Evolutionary conservation across 2,113 vertebrate genomes (phyloP).

Genomic region (Amblyornis subalaris): DNA sequence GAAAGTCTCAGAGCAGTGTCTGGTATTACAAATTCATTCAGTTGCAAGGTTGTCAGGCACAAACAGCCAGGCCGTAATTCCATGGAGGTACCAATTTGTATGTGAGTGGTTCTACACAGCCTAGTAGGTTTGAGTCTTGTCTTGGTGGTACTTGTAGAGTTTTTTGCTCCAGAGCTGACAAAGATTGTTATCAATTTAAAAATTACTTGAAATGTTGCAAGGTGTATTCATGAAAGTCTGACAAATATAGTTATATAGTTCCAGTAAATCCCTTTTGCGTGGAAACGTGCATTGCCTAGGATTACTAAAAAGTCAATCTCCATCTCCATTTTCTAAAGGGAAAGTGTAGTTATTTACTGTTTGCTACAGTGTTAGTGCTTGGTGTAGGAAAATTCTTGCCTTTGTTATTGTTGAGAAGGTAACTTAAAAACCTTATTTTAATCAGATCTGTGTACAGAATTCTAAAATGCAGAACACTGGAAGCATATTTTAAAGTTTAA

Average conservation of each 20-base stretch:
- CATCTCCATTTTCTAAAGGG: background rate
- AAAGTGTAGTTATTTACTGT: background rate
- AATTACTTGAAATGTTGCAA: background rate
- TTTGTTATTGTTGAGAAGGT: background rate
- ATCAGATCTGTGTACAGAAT: background rate
- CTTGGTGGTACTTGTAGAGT: background rate
- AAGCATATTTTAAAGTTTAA: constrained; percentile 50
- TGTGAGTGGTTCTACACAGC: background rate
- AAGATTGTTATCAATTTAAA: background rate
- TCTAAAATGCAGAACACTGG: constrained; percentile 21
- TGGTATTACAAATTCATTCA: background rate
- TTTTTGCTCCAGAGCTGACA: background rate
- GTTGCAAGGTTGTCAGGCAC: background rate
- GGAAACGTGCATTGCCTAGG: background rate
- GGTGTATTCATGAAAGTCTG: background rate
- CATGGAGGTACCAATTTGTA: background rate
- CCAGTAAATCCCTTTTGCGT: background rate
- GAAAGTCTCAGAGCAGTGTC: background rate
- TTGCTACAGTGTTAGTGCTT: background rate
- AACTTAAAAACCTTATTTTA: background rate
- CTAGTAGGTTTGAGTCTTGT: background rate
- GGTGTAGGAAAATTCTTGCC: background rate
- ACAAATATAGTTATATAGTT: background rate
- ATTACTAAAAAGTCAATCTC: background rate
- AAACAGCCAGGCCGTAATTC: background rate